phyloP scores from a whole-genome alignment of 2,113 vertebrate species.

The Euleptes europaea region DNA sequence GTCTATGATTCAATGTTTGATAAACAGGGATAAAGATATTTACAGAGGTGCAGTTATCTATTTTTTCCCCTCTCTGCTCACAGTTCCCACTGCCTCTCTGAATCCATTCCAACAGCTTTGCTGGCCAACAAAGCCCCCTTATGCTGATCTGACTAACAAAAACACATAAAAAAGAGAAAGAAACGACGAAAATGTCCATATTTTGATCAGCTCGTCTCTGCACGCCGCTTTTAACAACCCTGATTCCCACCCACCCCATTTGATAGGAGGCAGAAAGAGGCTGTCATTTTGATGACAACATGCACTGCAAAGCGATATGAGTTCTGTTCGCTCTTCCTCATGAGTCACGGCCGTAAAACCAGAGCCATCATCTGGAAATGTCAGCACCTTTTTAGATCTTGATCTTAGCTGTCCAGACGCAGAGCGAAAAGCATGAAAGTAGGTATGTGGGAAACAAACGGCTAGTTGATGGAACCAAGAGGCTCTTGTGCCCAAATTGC shows the following conservation, averaged over 20 bases:
- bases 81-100: not conserved
- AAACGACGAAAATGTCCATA: not conserved
- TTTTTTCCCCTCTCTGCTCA: not conserved
- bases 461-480: not conserved
- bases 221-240: not conserved
- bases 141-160: not conserved
- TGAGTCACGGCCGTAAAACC: not conserved
- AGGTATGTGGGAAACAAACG: no score
- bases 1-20: no score
- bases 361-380: not conserved
- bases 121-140: not conserved
- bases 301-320: not conserved
- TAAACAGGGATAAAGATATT: no score
- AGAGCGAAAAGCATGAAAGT: not conserved
- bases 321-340: not conserved
- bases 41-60: no score
- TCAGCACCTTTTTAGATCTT: not conserved
- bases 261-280: not conserved
- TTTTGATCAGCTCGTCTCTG: accelerated
- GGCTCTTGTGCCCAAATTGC: not conserved
- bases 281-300: not conserved
- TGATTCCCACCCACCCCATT: no score
- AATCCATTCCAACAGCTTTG: not conserved
- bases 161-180: not conserved
- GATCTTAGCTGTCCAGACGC: not conserved